Percentiles rank a stretch among this genome's conserved stretches.
Evolutionary conservation across 2,797 vertebrate species (phyloP).

Genomic region (Cryptoprocta ferox): DNA sequence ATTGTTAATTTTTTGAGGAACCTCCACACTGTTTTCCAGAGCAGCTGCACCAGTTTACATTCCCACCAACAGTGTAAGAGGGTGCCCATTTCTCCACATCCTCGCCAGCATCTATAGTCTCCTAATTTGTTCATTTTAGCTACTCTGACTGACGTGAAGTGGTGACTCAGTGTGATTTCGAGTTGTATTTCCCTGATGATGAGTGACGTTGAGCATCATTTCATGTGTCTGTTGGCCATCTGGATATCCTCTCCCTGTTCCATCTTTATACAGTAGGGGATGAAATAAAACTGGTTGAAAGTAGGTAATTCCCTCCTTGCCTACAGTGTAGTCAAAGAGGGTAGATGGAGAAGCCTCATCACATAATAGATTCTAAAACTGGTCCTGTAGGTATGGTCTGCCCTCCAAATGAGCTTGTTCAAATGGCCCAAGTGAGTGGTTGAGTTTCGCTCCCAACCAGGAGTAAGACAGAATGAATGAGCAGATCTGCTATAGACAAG

Average conservation of each 20-base stretch:
- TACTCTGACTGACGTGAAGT: too few species aligned
- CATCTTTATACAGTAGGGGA: background rate
- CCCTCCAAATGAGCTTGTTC: background rate
- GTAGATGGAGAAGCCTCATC: background rate
- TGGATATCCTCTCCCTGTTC: background rate
- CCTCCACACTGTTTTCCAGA: too few species aligned
- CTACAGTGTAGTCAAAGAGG: background rate
- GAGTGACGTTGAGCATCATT: too few species aligned
- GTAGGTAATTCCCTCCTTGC: background rate
- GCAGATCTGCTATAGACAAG: background rate
- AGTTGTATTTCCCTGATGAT: too few species aligned
- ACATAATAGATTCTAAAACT: fast-evolving
- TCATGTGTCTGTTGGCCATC: too few species aligned
- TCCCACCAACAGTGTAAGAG: too few species aligned
- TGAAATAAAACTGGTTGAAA: background rate
- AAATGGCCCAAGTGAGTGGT: background rate
- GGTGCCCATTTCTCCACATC: too few species aligned
- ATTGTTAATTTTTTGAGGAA: too few species aligned
- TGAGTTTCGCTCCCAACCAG: background rate
- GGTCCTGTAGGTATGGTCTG: background rate
- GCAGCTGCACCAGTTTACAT: too few species aligned
- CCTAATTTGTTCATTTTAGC: too few species aligned
- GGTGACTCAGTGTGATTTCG: too few species aligned
- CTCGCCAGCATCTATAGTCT: too few species aligned
- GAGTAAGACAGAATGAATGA: background rate